Base-by-base conservation (phyloP, 2,113 vertebrate genomes). In the Plectropomus leopardus region DNA sequence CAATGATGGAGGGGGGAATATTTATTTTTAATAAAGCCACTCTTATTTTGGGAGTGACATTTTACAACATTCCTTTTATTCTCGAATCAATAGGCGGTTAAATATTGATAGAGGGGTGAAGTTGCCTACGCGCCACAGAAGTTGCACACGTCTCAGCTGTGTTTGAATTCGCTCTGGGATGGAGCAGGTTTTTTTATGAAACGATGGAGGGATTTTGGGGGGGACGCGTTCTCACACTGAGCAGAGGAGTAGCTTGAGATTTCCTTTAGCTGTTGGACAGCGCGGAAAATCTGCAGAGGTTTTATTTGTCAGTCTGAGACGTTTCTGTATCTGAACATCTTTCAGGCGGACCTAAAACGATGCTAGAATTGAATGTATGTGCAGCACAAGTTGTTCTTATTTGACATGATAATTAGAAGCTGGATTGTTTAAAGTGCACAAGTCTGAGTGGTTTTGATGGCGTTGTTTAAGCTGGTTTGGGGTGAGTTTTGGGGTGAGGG, bases 1-100 rank as follows among this genome's bases (percentile, higher is more conserved):
- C 83, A 89, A 85, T 85, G 72, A 81, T 76, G 78, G 63, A 80
- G 68, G 86, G 76, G 79, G 75, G 84, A 73, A 83, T 90, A 91
- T 94, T 89, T 92, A 89, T 91, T 94, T 93, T 93, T 91, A 92
- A 92, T 93, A 90, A 92, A 91, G 83, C 78, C 83, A 71, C 81
- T 78, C 76, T 91, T 93, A 91, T 93, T 93, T 92, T 91, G 82
- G 81, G 78, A 74, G 63, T 92, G 93, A 91, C 91, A 91, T 94
- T 94, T 93, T 83, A 81, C 78, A 83, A 83, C 89, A 30, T 78
- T 9, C 61, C 76, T 72, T 85, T 92, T 88, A 80, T 90, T 83
- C 59, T 76, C 2, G 0, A 80, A 91, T 91, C 92, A 88, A 89
- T 92, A 86, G 87, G 24, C n/a, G 4, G 74, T 90, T 91, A 90